Evolutionary conservation across 92 coral and sea anemone genomes (phyloP), one percentile per base, ranked within the genome.

Genomic region (Parazoanthus atlanticus): DNA sequence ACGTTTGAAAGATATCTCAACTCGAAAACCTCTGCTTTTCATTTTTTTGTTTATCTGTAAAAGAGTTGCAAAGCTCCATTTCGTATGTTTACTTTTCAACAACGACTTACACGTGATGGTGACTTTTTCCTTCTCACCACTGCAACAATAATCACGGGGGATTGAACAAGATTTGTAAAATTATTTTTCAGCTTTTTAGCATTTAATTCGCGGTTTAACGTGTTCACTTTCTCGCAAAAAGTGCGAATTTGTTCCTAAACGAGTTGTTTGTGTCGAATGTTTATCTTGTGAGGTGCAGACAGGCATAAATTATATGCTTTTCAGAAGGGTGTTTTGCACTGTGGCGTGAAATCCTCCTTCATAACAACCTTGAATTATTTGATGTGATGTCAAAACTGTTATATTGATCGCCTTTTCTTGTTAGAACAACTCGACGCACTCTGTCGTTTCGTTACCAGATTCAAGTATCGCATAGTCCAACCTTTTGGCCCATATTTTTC

Each of bases 261-360:
- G 67, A 56, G 30, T 80, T 80, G 82, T 78, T 78, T 78, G 54
- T 43, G 65, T 31, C 49, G 82, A 25, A 25, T 80, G 84, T 80
- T 80, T 80, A 32, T 80, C 71, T 80, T 32, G 5, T 30, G 43
- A 80, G 43, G 43, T 80, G 84, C 41, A 28, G 71, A 80, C 72
- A 12, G 40, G 84, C 84, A 80, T 80, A 56, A 80, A 80, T 80
- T 80, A 54, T 49, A 29, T 6, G 28, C 47, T 54, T 52, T 36
- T 80, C 71, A 25, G 47, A 38, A 79, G 16, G 36, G 47, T 31
- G 71, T 80, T 80, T 80, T 54, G 30, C 47, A 56, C 84, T 80
- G 0, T 17, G 46, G 84, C 30, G 84, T 78, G 15, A 78, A 77
- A n/a, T 11, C 54, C 30, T 12, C 19, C 33, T 36, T 52, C 21